Base-by-base conservation (phyloP, 2,113 vertebrate genomes). In the Sphaerodactylus townsendi region DNA sequence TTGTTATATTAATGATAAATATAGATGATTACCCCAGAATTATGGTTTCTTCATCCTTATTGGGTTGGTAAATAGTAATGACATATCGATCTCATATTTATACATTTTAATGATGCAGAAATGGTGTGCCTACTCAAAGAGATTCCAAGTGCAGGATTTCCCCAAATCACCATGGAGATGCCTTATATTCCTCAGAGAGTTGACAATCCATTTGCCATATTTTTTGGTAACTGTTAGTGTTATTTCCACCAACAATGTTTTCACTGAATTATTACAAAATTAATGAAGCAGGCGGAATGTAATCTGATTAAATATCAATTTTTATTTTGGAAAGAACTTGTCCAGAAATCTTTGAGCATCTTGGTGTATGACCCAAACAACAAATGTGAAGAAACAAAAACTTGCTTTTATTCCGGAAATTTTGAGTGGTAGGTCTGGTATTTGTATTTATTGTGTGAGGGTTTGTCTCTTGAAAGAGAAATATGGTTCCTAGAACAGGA, bases 221-320 rank as follows among this genome's bases (percentile, higher is more conserved):
- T 89, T 94, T 90, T 92, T 89, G 84, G 86, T 91, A 68, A 73
- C 89, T 94, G 90, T 95, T 94, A 92, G 89, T 93, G 91, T 92
- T 84, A 91, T 89, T 94, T 93, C 94, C 93, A 94, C 95, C 94
- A 95, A 90, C 82, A 89, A 79, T 69, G 79, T 95, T 93, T 94
- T 92, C 90, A 88, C 79, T 94, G 92, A 88, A 95, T 91, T 86
- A 90, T 95, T 96, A 93, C 96, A 96, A 95, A 92, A 96, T 95
- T 93, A 93, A 96, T 92, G 94, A 95, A 92, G 91, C 86, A 94
- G 95, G 95, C 93, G 95, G 94, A 94, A 96, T 80, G 90, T 81
- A 95, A 89, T 92, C 92, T 93, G 81, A 83, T 96, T 96, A 96
- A 96, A 96, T 96, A 96, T 96, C 96, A 88, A 96, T 96, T 94